Base-by-base conservation (phyloP, 2,888 invertebrate genomes). In the Pandemis cinnamomeana region DNA sequence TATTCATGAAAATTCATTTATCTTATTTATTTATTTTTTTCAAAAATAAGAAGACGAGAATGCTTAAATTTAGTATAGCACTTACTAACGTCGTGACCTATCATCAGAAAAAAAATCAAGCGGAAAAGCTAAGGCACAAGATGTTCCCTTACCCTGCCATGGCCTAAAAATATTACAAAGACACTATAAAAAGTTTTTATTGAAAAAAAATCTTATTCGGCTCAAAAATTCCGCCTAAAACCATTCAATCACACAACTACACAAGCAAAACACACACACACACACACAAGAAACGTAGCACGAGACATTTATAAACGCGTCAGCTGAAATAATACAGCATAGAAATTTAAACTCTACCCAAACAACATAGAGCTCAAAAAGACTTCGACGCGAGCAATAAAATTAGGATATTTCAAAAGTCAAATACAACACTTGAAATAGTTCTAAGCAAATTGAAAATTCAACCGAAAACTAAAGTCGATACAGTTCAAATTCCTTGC, bases 371-470 rank as follows among this genome's bases (percentile, higher is more conserved):
- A 85, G 86, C 75, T 71, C 77, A 82, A 77, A 82, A 79, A 80
- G 78, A 79, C 75, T 78, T 78, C 76, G 78, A 75, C 81, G 80
- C 76, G 79, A 53, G 75, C 79, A 80, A 82, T 85, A 85, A 91
- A 91, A 91, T 92, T 91, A 90, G 90, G 91, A 92, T 92, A 91
- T 92, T 92, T 91, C 88, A 87, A 89, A 91, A 91, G 86, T 87
- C 89, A 86, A 91, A 90, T 86, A 86, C 84, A 85, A 87, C 87
- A 88, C 90, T 90, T 85, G 81, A 89, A 88, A 77, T 85, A 81
- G 80, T 80, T 77, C 79, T 69, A 7, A 2, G 8, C 1, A 62
- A 64, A 58, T 72, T 53, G 11, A 75, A 71, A 66, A 15, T 15
- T 20, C 2, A 51, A 74, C 72, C 55, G 44, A 66, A 64, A 44